Evolutionary conservation across 2,888 invertebrate species (phyloP).

Genomic region (Mesochorus sp.): DNA sequence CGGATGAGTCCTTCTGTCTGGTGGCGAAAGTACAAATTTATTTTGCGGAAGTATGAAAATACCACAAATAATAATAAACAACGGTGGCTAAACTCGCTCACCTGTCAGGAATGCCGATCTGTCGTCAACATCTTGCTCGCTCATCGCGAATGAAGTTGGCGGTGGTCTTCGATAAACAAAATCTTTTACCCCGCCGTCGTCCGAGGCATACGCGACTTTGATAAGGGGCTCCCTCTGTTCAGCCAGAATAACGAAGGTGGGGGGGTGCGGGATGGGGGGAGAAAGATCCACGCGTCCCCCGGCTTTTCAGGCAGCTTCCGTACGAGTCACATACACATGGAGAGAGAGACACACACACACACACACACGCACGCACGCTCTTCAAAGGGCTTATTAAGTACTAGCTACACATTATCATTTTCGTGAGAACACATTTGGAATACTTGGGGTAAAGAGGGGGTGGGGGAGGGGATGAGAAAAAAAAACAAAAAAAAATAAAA

Average conservation of each 20-base stretch:
- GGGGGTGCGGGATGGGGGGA: slow-evolving; percentile 44
- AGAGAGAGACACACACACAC: slow-evolving; percentile 9
- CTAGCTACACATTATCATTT: neutral
- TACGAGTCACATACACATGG: slow-evolving; percentile 41
- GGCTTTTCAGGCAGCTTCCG: slow-evolving; percentile 57
- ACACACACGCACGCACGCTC: neutral
- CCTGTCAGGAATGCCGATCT: slow-evolving; percentile 94
- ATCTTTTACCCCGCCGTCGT: slow-evolving; percentile 79
- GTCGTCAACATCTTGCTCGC: slow-evolving; percentile 96
- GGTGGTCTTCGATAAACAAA: slow-evolving; percentile 79
- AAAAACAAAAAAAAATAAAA: too few relatives aligned
- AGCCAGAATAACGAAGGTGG: slow-evolving; percentile 74
- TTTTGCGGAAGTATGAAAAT: too few relatives aligned
- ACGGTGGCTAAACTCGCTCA: slow-evolving; percentile 77
- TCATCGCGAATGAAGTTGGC: slow-evolving; percentile 85
- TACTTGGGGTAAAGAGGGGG: too few relatives aligned
- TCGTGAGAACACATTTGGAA: neutral
- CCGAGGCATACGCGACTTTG: slow-evolving; percentile 80
- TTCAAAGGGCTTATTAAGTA: slow-evolving; percentile 7
- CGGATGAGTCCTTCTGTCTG: too few relatives aligned
- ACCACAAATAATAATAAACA: too few relatives aligned
- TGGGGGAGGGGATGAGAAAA: too few relatives aligned
- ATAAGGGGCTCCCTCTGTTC: slow-evolving; percentile 81
- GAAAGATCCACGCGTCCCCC: slow-evolving; percentile 60
- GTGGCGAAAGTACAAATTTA: too few relatives aligned